phyloP scores from a whole-genome alignment of 2,113 vertebrate species.

The Aythya baeri region DNA sequence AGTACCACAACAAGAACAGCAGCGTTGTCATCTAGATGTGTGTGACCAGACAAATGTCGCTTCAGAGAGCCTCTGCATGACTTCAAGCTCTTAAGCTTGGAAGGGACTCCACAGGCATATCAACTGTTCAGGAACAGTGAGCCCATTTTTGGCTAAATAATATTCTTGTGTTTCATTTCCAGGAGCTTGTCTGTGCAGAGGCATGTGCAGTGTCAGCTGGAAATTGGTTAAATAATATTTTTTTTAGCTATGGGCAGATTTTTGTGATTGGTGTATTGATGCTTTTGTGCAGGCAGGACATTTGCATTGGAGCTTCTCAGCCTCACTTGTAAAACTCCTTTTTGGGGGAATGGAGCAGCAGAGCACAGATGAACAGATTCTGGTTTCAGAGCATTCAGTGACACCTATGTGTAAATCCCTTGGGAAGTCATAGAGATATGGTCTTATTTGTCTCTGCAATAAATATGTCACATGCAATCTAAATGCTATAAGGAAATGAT shows the following conservation, averaged over 20 bases:
- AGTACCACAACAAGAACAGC: slow-evolving; percentile 31
- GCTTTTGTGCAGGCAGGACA: background rate
- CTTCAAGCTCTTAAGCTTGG: slow-evolving; percentile 7
- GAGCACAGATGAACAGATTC: background rate
- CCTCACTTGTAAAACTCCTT: background rate
- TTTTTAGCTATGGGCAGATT: background rate
- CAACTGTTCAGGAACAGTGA: background rate
- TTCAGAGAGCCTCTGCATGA: background rate
- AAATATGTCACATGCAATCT: background rate
- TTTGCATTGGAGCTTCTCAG: background rate
- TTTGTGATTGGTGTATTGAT: background rate
- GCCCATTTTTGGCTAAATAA: slow-evolving; percentile 1
- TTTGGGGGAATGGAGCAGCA: background rate
- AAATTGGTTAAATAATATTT: background rate
- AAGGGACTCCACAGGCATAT: slow-evolving; percentile 11
- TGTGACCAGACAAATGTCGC: slow-evolving; percentile 28
- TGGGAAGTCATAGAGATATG: background rate
- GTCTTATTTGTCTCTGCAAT: background rate
- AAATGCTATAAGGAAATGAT: background rate
- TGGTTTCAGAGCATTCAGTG: background rate
- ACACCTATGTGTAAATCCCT: background rate
- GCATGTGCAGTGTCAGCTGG: background rate
- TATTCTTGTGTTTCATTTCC: slow-evolving; percentile 25
- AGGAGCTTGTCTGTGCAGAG: background rate
- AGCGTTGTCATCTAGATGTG: slow-evolving; percentile 28